These are phyloP conservation scores for Lineus longissimus DNA, from an alignment of 1,140 invertebrate genomes.

Conservation along the genomic window DNA sequence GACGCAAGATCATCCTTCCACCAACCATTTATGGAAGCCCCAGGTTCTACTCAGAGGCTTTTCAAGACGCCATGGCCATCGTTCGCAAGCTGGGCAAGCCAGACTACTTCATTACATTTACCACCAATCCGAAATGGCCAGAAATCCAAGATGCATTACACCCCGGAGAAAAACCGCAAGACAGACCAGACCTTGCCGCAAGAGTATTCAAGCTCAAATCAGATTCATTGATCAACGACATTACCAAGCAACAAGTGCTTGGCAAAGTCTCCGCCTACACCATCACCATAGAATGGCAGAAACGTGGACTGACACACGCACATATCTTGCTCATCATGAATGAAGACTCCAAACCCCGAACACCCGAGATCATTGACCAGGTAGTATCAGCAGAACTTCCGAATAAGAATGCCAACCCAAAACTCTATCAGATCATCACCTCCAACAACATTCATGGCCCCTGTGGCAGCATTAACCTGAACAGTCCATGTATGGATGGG, in stretches of 20 bases:
- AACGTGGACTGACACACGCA: constrained; percentile 57
- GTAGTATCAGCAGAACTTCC: constrained; percentile 23
- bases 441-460: constrained; percentile 23
- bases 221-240: constrained; percentile 51
- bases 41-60: constrained; percentile 52
- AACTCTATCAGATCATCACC: constrained; percentile 11
- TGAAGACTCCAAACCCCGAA: constrained; percentile 11
- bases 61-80: constrained; percentile 57
- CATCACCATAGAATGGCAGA: constrained; percentile 58
- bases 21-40: constrained; percentile 47
- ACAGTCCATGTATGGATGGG: constrained; percentile 24
- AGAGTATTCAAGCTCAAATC: constrained; percentile 57
- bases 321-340: constrained; percentile 56
- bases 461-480: constrained; percentile 18
- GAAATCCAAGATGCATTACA: constrained; percentile 48
- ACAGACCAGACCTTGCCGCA: constrained; percentile 54
- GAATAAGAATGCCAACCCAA: constrained; percentile 5
- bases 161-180: constrained; percentile 28
- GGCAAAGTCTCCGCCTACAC: constrained; percentile 37
- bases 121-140: constrained; percentile 57
- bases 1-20: constrained; percentile 51
- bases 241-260: constrained; percentile 47
- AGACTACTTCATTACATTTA: constrained; percentile 57
- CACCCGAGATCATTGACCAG: constrained; percentile 12
- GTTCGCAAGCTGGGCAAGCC: constrained; percentile 54